These are phyloP conservation scores for Saxidomus purpurata DNA, from an alignment of 1,140 invertebrate species.

Conservation along the genomic window DNA sequence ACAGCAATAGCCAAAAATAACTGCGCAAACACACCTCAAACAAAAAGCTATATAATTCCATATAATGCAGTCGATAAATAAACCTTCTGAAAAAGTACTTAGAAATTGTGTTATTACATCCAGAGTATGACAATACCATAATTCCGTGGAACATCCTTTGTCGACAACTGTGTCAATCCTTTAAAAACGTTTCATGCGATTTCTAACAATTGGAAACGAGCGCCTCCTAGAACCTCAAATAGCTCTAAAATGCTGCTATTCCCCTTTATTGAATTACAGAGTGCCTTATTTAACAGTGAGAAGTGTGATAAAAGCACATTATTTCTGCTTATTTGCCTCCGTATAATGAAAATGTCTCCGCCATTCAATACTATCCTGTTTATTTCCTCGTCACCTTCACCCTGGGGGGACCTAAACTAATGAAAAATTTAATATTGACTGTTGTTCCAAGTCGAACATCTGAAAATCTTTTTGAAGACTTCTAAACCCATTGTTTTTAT, in stretches of 20 bases:
- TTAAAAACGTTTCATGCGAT: background rate
- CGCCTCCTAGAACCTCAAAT: background rate
- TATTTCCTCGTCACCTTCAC: background rate
- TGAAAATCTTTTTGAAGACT: background rate
- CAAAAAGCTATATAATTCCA: too few relatives aligned
- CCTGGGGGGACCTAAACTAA: background rate
- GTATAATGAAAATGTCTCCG: conserved; percentile 20
- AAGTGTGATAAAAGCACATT: conserved; percentile 11
- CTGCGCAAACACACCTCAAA: too few relatives aligned
- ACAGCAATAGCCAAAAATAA: too few relatives aligned
- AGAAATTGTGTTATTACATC: too few relatives aligned
- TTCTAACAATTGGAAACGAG: background rate
- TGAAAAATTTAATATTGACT: conserved; percentile 8
- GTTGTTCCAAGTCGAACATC: background rate
- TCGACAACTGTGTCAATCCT: too few relatives aligned
- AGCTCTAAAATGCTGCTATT: background rate
- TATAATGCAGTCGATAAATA: too few relatives aligned
- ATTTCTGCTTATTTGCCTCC: conserved; percentile 20
- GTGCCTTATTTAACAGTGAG: background rate
- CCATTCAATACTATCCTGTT: background rate
- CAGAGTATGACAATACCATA: too few relatives aligned
- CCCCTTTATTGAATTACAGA: background rate
- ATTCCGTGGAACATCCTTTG: too few relatives aligned
- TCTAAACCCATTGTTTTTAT: background rate
- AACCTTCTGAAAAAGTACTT: too few relatives aligned